Evolutionary conservation across 2,797 vertebrate genomes (phyloP).

Genomic region (Pseudochirops corinnae): DNA sequence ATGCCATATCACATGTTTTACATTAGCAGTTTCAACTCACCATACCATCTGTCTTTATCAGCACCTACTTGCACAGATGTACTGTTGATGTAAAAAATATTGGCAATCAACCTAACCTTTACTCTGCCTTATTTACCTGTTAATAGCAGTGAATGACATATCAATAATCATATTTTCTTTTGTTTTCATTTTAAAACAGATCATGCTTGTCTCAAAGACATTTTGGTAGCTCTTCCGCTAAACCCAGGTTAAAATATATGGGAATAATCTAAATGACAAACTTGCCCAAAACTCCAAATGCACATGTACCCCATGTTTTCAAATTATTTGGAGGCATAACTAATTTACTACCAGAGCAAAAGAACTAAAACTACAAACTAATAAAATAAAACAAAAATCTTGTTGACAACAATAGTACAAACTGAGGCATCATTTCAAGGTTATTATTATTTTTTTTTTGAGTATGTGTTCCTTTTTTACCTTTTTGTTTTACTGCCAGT

Average conservation of each 20-base stretch:
- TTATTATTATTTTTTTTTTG: conserved; percentile 57
- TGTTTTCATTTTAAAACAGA: conserved; percentile 47
- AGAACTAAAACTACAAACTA: conserved; percentile 15
- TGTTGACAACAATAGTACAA: conserved; percentile 6
- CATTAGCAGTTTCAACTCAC: conserved; percentile 70
- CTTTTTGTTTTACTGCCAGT: conserved; percentile 53
- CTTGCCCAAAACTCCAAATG: not conserved
- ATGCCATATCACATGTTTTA: conserved; percentile 68
- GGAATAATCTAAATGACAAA: not conserved
- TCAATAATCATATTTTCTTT: conserved; percentile 22
- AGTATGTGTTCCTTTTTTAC: conserved; percentile 1
- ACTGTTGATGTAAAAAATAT: conserved; percentile 56
- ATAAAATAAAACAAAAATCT: conserved; percentile 61
- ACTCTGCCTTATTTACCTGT: conserved; percentile 12
- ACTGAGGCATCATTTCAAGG: conserved; percentile 33
- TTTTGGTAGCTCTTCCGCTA: not conserved
- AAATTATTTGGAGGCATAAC: conserved; percentile 32
- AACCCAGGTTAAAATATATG: conserved; percentile 8
- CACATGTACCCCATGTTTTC: conserved; percentile 12
- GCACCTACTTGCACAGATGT: conserved; percentile 70
- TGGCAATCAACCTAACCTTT: conserved; percentile 62
- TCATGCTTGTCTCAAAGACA: not conserved
- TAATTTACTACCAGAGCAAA: conserved; percentile 47
- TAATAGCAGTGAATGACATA: conserved; percentile 41
- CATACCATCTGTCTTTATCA: conserved; percentile 74